phyloP scores from a whole-genome alignment of 2,888 invertebrate genomes.

The Leucoma salicis region DNA sequence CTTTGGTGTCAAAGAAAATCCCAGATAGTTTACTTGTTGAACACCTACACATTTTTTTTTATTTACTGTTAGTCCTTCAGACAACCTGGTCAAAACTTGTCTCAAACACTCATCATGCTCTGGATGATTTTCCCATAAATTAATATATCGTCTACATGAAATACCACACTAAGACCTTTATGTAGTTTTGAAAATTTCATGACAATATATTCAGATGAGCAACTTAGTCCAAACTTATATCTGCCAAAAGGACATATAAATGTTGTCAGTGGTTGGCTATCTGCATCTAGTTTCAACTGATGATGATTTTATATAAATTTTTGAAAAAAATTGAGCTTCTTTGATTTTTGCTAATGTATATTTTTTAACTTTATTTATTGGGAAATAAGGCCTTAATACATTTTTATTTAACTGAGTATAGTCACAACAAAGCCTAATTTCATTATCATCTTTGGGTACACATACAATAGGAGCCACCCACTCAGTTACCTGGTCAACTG shows the following conservation, averaged over 20 bases:
- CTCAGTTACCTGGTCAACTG: background rate
- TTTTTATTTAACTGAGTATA: background rate
- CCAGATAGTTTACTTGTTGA: background rate
- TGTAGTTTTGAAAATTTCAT: too few species aligned
- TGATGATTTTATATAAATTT: background rate
- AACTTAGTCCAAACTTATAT: too few species aligned
- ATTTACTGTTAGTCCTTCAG: conserved; percentile 1
- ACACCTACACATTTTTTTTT: background rate
- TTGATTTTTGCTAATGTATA: background rate
- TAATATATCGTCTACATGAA: too few species aligned
- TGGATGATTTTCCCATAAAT: too few species aligned
- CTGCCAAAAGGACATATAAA: too few species aligned
- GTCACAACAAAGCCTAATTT: background rate
- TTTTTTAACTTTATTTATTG: background rate
- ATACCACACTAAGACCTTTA: too few species aligned
- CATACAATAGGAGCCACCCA: background rate
- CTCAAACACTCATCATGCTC: too few species aligned
- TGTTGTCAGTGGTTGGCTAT: too few species aligned
- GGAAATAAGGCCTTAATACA: background rate
- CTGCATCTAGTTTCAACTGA: too few species aligned
- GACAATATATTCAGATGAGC: too few species aligned
- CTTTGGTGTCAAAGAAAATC: background rate
- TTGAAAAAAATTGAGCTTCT: background rate
- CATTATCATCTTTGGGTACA: too few species aligned
- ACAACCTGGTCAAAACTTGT: too few species aligned